Conservation (phyloP, 92 coral and sea anemone species). For the Umimayanthus chanpuru region DNA sequence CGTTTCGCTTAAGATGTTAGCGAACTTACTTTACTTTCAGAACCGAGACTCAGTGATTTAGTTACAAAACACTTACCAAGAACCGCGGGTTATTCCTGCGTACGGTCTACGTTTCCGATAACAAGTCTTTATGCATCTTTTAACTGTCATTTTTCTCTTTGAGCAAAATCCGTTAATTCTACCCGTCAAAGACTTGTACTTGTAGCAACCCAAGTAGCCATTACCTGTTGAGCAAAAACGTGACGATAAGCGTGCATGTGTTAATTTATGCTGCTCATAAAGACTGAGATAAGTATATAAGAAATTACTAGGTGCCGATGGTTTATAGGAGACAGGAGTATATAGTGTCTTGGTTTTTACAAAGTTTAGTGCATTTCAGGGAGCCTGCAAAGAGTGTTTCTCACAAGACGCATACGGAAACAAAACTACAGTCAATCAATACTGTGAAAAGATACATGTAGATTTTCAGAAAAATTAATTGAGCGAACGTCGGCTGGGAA, state of each 20-base stretch:
- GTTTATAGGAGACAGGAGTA: not conserved
- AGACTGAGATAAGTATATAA: not conserved
- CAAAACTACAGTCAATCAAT: too few relatives aligned
- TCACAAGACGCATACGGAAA: too few relatives aligned
- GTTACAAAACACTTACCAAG: not conserved
- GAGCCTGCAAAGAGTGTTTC: too few relatives aligned
- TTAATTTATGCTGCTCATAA: not conserved
- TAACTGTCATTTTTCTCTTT: conserved; percentile 50
- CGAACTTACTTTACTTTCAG: not conserved
- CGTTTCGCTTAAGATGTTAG: not conserved
- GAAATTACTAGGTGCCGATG: not conserved
- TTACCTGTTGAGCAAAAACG: conserved; percentile 38
- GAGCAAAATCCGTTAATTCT: not conserved
- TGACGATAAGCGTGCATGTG: not conserved
- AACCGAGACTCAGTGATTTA: not conserved
- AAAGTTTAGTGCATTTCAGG: too few relatives aligned
- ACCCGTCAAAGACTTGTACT: not conserved
- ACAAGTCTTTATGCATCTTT: conserved; percentile 56
- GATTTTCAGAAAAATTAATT: too few relatives aligned
- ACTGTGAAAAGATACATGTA: too few relatives aligned
- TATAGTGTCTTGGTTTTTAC: too few relatives aligned
- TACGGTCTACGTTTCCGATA: conserved; percentile 48
- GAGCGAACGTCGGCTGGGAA: too few relatives aligned
- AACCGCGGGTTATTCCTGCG: conserved; percentile 56
- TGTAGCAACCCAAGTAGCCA: conserved; percentile 63